Conservation (phyloP, 2,797 vertebrate species). For the Mus caroli region DNA sequence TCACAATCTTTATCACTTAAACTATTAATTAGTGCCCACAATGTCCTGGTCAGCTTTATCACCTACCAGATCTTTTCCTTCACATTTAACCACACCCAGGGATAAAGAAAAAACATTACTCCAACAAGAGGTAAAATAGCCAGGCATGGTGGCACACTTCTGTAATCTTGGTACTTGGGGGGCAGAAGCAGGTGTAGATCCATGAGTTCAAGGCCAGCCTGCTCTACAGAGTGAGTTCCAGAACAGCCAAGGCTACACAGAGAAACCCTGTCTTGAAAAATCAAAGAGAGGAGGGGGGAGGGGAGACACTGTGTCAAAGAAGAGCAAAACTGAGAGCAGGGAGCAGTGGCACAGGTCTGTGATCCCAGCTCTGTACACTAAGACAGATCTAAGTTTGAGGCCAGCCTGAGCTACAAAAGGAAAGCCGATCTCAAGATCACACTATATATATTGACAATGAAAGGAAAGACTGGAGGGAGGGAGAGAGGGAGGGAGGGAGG, state of each 20-base stretch:
- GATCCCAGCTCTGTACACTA: not conserved
- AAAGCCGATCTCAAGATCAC: not conserved
- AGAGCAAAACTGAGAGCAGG: slow-evolving; percentile 22
- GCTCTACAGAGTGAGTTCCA: not conserved
- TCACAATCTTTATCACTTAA: slow-evolving; percentile 42
- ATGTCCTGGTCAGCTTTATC: slow-evolving; percentile 40
- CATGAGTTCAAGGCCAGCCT: not conserved
- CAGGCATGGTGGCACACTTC: not conserved
- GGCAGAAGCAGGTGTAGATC: not conserved
- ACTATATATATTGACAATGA: not conserved
- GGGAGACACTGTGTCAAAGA: not conserved
- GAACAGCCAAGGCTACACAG: not conserved
- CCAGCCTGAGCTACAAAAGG: not conserved
- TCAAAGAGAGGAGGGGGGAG: not conserved
- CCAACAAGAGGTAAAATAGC: slow-evolving; percentile 49
- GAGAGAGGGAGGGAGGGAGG: too few species aligned
- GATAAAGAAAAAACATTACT: not conserved
- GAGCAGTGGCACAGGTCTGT: not conserved
- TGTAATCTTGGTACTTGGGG: not conserved
- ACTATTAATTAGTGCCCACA: slow-evolving; percentile 1
- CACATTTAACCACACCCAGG: not conserved
- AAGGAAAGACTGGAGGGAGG: not conserved
- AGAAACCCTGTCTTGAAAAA: not conserved
- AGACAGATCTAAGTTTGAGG: not conserved
- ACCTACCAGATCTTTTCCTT: slow-evolving; percentile 33